These are phyloP conservation scores for Syndactyla subalaris DNA, from an alignment of 2,797 vertebrate genomes.

Conservation along the genomic window DNA sequence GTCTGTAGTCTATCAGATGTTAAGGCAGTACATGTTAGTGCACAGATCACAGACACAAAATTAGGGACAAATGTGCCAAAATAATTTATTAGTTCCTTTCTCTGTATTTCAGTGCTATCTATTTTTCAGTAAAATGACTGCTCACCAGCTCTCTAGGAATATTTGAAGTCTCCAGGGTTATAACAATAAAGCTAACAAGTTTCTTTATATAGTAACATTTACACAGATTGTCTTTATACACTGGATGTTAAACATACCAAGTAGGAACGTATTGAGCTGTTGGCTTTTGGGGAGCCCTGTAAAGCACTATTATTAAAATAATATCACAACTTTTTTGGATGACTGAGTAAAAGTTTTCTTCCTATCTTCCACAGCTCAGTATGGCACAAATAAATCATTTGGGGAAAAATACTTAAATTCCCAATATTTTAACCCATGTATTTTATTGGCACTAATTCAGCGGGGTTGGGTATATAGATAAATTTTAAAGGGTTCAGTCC, in stretches of 20 bases:
- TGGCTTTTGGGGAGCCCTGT: neutral
- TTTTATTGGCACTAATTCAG: neutral
- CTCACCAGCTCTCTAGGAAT: neutral
- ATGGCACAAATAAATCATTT: neutral
- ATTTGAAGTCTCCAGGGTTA: neutral
- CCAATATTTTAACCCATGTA: neutral
- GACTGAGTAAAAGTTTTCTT: neutral
- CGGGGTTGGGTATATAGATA: neutral
- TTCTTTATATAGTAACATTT: neutral
- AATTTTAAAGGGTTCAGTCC: neutral
- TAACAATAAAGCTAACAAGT: neutral
- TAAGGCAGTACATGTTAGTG: neutral
- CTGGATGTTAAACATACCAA: neutral
- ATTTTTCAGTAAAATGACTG: neutral
- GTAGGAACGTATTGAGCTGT: neutral
- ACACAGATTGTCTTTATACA: neutral
- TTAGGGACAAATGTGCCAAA: neutral
- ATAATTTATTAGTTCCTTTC: neutral
- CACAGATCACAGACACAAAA: neutral
- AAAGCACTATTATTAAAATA: neutral
- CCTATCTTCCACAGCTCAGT: neutral
- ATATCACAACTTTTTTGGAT: neutral
- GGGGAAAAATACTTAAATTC: neutral
- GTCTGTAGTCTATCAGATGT: neutral
- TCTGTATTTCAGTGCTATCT: neutral